These are phyloP conservation scores for Oxyteleia sp. DNA, from an alignment of 2,888 invertebrate species.

Conservation along the genomic window DNA sequence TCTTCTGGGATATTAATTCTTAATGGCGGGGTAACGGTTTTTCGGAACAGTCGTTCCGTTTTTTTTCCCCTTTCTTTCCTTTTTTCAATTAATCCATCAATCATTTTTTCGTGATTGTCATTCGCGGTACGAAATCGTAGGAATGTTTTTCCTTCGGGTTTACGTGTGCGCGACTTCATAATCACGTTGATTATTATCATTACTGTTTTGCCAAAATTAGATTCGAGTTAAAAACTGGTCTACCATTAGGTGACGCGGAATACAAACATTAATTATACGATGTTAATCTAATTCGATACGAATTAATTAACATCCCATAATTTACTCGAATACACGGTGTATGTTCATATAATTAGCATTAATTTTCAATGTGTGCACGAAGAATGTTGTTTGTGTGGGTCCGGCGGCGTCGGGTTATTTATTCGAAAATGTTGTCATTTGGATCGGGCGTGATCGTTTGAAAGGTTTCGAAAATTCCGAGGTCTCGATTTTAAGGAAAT, in stretches of 20 bases:
- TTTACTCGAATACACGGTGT: constrained; percentile 24
- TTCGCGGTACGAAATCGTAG: background rate
- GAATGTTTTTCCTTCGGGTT: constrained; percentile 27
- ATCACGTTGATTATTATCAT: constrained; percentile 29
- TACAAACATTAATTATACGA: constrained; percentile 56
- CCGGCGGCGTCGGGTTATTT: background rate
- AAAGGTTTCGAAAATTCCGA: no score
- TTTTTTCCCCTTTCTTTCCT: background rate
- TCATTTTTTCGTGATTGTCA: constrained; percentile 48
- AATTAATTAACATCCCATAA: constrained; percentile 56
- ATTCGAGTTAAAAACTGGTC: constrained; percentile 50
- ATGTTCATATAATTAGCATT: constrained; percentile 56
- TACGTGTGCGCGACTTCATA: constrained; percentile 4
- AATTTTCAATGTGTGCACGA: constrained; percentile 24
- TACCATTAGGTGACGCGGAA: constrained; percentile 48
- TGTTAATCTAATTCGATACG: constrained; percentile 52
- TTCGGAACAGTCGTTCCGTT: background rate
- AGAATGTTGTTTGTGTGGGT: constrained; percentile 6
- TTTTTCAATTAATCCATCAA: constrained; percentile 61
- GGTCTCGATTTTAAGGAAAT: no score
- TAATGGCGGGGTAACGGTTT: constrained; percentile 47
- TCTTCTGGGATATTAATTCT: constrained; percentile 43
- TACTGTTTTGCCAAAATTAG: constrained; percentile 34
- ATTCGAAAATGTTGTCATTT: constrained; percentile 18
- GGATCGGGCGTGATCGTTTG: no score